Evolutionary conservation across 2,113 vertebrate species (phyloP).

Genomic region (Tragelaphus scriptus): DNA sequence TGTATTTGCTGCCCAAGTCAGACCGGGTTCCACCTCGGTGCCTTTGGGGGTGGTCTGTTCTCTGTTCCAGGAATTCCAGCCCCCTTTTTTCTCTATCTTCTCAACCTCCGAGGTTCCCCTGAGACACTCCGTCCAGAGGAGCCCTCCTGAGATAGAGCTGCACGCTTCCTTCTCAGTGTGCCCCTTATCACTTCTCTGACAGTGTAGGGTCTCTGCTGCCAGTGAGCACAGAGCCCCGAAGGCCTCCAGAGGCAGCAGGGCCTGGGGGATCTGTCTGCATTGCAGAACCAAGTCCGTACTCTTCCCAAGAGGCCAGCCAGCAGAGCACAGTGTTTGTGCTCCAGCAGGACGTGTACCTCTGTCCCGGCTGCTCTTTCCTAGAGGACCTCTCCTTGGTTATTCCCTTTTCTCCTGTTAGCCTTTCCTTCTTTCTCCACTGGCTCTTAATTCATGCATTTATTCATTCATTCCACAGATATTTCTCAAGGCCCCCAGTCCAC

Average conservation of each 20-base stretch:
- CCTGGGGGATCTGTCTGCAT: neutral
- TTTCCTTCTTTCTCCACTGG: neutral
- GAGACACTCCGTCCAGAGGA: neutral
- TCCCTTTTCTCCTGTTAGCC: neutral
- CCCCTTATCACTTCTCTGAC: neutral
- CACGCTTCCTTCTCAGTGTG: neutral
- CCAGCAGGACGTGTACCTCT: neutral
- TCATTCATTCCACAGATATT: neutral
- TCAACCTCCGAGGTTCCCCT: neutral
- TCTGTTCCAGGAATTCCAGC: neutral
- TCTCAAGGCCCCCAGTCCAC: neutral
- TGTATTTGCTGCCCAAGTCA: neutral
- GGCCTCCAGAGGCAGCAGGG: neutral
- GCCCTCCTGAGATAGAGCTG: neutral
- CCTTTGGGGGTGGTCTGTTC: neutral
- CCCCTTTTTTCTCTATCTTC: neutral
- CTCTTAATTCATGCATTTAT: neutral
- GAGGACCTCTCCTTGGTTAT: neutral
- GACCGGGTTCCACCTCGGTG: neutral
- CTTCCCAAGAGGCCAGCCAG: neutral
- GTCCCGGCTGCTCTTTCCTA: neutral
- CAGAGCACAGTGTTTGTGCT: neutral
- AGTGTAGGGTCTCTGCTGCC: neutral
- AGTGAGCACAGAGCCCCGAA: neutral
- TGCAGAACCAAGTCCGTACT: neutral